Conservation (phyloP, 2,797 vertebrate species). For the Poecilia picta region DNA sequence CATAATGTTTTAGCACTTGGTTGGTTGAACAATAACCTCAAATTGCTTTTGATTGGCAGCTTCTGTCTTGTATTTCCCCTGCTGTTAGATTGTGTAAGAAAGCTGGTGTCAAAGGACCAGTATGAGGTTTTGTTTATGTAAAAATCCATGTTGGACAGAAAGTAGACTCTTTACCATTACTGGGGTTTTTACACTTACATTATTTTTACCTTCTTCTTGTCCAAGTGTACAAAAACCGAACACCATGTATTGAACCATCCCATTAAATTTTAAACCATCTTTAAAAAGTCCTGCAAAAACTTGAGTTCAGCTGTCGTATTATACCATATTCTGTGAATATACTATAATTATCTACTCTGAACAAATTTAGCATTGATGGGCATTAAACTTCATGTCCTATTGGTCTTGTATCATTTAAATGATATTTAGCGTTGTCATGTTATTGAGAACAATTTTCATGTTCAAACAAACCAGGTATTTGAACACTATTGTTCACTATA, state of each 20-base stretch:
- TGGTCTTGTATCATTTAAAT: not conserved
- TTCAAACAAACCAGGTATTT: not conserved
- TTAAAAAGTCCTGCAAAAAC: not conserved
- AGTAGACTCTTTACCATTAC: not conserved
- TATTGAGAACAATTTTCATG: not conserved
- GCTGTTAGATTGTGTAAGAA: constrained; percentile 3
- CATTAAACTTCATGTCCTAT: not conserved
- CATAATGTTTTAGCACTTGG: not conserved
- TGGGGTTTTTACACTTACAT: not conserved
- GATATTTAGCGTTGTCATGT: not conserved
- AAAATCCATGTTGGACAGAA: not conserved
- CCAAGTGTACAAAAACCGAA: not conserved
- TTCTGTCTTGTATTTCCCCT: not conserved
- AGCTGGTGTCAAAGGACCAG: constrained; percentile 3
- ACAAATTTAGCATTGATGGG: not conserved
- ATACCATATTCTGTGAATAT: not conserved
- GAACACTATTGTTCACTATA: not conserved
- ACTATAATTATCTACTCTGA: not conserved
- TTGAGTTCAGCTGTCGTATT: not conserved
- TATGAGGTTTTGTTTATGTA: not conserved
- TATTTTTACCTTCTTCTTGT: not conserved
- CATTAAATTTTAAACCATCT: not conserved
- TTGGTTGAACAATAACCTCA: constrained; percentile 11
- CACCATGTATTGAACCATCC: not conserved
- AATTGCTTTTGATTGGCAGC: constrained; percentile 22